Evolutionary conservation across 2,113 vertebrate genomes (phyloP), one percentile per base, ranked within the genome.

Genomic region (Triplophysa dalaica): DNA sequence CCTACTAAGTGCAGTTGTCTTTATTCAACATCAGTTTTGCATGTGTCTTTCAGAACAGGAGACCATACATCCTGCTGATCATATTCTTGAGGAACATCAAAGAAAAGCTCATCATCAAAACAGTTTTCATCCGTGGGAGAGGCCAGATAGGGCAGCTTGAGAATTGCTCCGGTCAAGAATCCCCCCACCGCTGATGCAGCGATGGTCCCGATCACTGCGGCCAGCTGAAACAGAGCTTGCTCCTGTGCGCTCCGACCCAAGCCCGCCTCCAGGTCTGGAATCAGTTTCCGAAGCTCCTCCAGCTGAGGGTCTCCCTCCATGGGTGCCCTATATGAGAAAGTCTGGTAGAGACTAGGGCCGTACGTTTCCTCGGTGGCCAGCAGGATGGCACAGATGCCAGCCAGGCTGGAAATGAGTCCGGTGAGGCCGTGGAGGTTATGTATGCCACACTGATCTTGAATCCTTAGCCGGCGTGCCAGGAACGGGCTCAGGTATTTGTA

Each of bases 401-500:
- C 94, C 0, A 83, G 0, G 0, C 89, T 91, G 0, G 94, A 94
- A 4, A 95, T 91, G 19, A 95, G 89, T 72, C 94, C 93, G 0
- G 94, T 94, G 33, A 95, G 84, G 11, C 94, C 95, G 0, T 95
- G 95, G 16, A 95, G 87, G 84, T 95, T 96, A 77, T 96, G 94
- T 84, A 95, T 95, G 61, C 94, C 93, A 0, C 95, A 94, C 77
- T 94, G 94, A 86, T 96, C 95, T 63, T 90, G 93, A 21, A 96
- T 86, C 0, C 33, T 17, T 6, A 93, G 74, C 41, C 60, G 91
- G 10, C 9, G 86, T 0, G 81, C 85, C 83, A 95, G 77, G 65
- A 95, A 84, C 0, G 95, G 94, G 22, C 87, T 93, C 81, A 94
- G 81, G 85, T 93, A 94, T 70, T 86, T 93, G 86, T 95, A 95